Base-by-base conservation (phyloP, 2,888 invertebrate genomes). In the Cheilosia soror region DNA sequence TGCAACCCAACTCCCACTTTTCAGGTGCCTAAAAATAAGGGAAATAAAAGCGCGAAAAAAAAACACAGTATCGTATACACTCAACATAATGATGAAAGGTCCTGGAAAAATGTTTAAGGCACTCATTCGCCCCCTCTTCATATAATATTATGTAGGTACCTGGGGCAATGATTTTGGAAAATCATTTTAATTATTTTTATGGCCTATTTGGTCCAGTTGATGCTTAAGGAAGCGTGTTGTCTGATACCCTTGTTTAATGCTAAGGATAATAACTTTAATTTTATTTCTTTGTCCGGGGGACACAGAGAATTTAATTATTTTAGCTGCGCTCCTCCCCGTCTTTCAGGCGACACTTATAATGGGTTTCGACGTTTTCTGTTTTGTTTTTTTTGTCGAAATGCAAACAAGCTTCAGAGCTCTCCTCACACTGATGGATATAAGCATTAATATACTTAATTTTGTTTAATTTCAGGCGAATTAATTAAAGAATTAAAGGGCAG, bases 361-460 rank as follows among this genome's bases (percentile, higher is more conserved):
- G 65, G 69, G 55, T 51, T 62, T 62, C 27, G 29, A 20, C 27
- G 13, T 57, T 7, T 57, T 57, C 63, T 47, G 47, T 58, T 31
- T 11, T n/a, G n/a, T 27, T 29, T 72, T 68, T 68, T 44, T 63
- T 33, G 55, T 33, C 27, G 6, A 9, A 58, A 65, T 63, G 63
- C 77, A 69, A 57, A 47, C 20, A 47, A 15, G 37, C 5, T n/a
- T 49, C 44, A n/a, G 13, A 13, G 44, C 40, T n/a, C 40, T 37
- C 20, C 31, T 37, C 37, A 49, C 55, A 47, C 58, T 79, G 80
- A 65, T 69, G 71, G 75, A 80, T 75, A 76, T 33, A 55, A 62
- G 63, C 62, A 81, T 85, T 85, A 80, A 81, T 85, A 81, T 85
- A 68, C 76, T 85, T 85, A 72, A 85, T 81, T 81, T 85, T 77